phyloP scores from a whole-genome alignment of 2,888 invertebrate species.

The Zeuzera pyrina region DNA sequence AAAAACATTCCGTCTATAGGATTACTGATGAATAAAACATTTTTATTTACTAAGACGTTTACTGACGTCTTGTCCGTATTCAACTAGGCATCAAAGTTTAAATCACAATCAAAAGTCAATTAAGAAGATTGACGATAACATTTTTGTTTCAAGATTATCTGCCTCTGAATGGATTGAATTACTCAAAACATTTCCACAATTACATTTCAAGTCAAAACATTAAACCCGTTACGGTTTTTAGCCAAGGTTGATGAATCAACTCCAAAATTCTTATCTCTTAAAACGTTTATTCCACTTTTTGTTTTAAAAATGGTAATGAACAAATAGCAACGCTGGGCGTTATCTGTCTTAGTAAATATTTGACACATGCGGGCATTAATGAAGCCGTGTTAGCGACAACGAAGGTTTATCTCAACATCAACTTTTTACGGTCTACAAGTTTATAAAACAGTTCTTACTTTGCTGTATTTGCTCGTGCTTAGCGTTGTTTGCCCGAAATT shows the following conservation, averaged over 20 bases:
- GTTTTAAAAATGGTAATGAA: constrained; percentile 33
- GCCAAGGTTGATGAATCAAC: constrained; percentile 25
- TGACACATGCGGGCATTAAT: constrained; percentile 48
- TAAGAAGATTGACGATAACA: too few relatives aligned
- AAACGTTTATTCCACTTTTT: constrained; percentile 23
- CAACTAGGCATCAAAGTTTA: too few relatives aligned
- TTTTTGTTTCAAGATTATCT: too few relatives aligned
- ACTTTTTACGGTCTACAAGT: constrained; percentile 25
- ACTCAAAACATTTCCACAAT: too few relatives aligned
- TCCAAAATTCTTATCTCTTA: constrained; percentile 24
- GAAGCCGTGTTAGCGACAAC: constrained; percentile 31
- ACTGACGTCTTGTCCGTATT: too few relatives aligned
- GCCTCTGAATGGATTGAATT: too few relatives aligned
- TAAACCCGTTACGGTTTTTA: too few relatives aligned
- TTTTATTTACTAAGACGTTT: too few relatives aligned
- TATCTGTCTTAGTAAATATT: constrained; percentile 50
- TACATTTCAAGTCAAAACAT: too few relatives aligned
- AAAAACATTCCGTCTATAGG: too few relatives aligned
- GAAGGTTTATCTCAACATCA: constrained; percentile 32
- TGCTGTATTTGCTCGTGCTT: neutral
- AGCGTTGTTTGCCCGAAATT: constrained; percentile 10
- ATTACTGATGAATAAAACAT: too few relatives aligned
- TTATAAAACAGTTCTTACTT: constrained; percentile 16
- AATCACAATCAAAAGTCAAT: too few relatives aligned
- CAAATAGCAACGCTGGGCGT: constrained; percentile 26